These are phyloP conservation scores for Nesoenas mayeri DNA, from an alignment of 2,113 vertebrate genomes.

Conservation along the genomic window DNA sequence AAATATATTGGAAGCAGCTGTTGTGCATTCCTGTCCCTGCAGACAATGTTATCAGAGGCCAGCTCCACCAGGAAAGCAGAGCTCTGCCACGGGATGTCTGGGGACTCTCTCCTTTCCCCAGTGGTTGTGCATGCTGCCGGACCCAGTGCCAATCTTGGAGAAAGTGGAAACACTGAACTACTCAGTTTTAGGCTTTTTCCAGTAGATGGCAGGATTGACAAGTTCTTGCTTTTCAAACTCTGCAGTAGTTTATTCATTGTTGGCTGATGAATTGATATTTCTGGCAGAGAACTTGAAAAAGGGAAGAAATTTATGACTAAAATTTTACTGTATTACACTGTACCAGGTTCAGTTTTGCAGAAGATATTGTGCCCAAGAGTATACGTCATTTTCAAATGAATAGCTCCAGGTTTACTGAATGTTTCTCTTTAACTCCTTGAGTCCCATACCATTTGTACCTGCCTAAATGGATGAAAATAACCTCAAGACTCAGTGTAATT, in stretches of 20 bases:
- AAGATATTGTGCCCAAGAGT: constrained; percentile 26
- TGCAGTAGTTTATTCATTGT: neutral
- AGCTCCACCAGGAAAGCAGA: neutral
- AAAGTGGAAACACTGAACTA: neutral
- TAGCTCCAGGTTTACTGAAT: neutral
- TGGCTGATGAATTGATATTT: constrained; percentile 30
- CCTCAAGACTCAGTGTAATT: neutral
- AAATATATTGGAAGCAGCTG: constrained; percentile 15
- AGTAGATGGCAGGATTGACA: constrained; percentile 69
- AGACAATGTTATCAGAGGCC: neutral
- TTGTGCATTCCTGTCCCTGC: neutral
- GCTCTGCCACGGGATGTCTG: neutral
- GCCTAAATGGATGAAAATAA: neutral
- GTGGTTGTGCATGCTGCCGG: neutral
- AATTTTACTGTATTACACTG: constrained; percentile 9
- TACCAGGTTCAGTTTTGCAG: constrained; percentile 33
- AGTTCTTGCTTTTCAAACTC: constrained; percentile 1
- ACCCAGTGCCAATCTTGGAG: neutral
- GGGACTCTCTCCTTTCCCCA: neutral
- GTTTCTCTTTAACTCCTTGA: constrained; percentile 35
- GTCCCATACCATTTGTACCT: neutral
- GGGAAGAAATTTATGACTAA: constrained; percentile 48
- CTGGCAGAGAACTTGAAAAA: constrained; percentile 23
- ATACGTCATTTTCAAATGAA: constrained; percentile 24
- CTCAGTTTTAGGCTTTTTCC: constrained; percentile 28